Base-by-base conservation (phyloP, 2,113 vertebrate species). In the Cyanistes caeruleus region DNA sequence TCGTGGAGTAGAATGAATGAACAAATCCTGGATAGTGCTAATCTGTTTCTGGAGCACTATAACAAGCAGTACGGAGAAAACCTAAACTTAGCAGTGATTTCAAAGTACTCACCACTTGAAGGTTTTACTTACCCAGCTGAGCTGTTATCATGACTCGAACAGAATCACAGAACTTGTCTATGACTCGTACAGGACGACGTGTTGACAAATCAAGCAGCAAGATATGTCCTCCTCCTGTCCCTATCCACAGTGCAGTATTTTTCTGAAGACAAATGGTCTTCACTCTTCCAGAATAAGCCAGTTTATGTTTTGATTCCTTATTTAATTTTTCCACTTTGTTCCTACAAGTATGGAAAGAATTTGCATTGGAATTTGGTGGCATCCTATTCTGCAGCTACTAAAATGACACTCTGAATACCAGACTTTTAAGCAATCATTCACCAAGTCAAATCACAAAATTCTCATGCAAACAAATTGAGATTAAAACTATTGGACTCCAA, bases 261-360 rank as follows among this genome's bases (percentile, higher is more conserved):
- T 98, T 98, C 95, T 99, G 99, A 60, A 99, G 97, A 93, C 98
- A 98, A 90, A 99, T 98, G 23, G 98, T 97, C 96, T 99, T 99
- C 62, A 99, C 99, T 72, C 97, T 95, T 82, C 98, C 99, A 90
- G 98, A 98, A 93, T 98, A 98, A 51, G 96, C 46, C 65, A 98
- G 82, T 63, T 96, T 95, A 59, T 97, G 97, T 64, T 97, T 96
- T 52, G 87, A 95, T 28, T 95, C 97, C 74, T 95, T 95, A 60
- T 37, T 95, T 56, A 97, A 92, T 76, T 97, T 97, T 77, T 95
- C 95, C 7, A 93, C 87, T 76, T 98, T 97, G 7, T 97, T 97
- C 84, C 99, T 99, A 91, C 8, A n/a, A 92, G 44, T 39, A 85
- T 3, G 27, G 81, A 94, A 72, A 89, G 22, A 91, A 62, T 44